phyloP scores from a whole-genome alignment of 2,888 invertebrate genomes.

The Arenicola marina region DNA sequence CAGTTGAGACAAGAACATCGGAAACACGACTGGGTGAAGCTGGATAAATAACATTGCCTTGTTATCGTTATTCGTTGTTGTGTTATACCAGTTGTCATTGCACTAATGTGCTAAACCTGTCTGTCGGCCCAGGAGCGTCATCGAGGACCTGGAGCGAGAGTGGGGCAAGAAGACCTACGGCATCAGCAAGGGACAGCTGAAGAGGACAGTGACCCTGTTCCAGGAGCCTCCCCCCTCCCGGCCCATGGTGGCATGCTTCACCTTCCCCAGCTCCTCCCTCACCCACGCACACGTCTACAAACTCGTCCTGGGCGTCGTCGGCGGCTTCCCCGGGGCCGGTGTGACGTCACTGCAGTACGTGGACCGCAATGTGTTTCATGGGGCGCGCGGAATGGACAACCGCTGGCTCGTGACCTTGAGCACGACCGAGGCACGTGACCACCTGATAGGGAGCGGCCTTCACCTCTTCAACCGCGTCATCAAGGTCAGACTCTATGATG shows the following conservation, averaged over 20 bases:
- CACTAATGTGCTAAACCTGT: no score
- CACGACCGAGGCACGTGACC: background rate
- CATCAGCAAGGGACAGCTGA: background rate
- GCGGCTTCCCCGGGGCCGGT: background rate
- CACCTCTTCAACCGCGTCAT: conserved; percentile 3
- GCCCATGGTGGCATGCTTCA: background rate
- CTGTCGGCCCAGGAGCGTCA: background rate
- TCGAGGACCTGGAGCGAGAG: background rate
- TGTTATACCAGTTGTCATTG: no score
- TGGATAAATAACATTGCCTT: no score
- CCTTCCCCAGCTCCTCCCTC: background rate
- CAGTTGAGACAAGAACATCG: no score
- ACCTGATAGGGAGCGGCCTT: background rate
- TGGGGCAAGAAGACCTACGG: background rate
- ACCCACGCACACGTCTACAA: background rate
- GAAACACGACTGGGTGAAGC: no score
- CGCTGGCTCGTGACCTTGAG: conserved; percentile 1
- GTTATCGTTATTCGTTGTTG: no score
- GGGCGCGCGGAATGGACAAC: background rate
- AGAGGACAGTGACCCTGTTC: background rate
- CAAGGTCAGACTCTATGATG: background rate
- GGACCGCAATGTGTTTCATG: background rate
- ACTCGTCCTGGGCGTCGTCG: background rate
- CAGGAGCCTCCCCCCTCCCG: background rate
- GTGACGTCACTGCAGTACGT: background rate